Percentiles rank a stretch among this genome's conserved stretches.
Conservation (phyloP, 2,888 invertebrate genomes). For the Dicycla oo region DNA sequence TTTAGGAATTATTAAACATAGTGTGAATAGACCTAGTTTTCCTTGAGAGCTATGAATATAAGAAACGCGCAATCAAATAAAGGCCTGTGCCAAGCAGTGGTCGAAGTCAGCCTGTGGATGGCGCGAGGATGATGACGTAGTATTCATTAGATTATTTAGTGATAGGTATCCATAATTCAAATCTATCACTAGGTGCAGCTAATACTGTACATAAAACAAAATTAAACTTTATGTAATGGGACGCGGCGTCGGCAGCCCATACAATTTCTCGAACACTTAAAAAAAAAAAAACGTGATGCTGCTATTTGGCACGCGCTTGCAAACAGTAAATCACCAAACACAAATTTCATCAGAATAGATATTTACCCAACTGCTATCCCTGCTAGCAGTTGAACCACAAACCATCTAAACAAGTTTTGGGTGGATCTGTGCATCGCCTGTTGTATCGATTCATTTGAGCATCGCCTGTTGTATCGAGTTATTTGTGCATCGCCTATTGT, state of each 20-base stretch:
- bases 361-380: neutral
- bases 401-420: neutral
- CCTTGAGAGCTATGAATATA: neutral
- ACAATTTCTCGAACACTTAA: neutral
- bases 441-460: neutral
- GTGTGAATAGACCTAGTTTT: neutral
- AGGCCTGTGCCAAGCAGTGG: neutral
- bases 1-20: neutral
- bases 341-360: conserved; percentile 14
- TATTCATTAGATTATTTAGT: too few species aligned
- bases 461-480: neutral
- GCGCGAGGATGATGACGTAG: neutral
- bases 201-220: conserved; percentile 7
- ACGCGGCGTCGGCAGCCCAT: conserved; percentile 5
- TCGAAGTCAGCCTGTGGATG: neutral
- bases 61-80: neutral
- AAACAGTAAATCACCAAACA: neutral
- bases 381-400: neutral
- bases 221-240: neutral
- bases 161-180: too few species aligned
- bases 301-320: conserved; percentile 29
- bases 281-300: conserved; percentile 47
- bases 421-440: neutral
- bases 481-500: neutral
- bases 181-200: neutral